phyloP scores from a whole-genome alignment of 64 coral and sea anemone genomes.

The Exaiptasia diaphana region DNA sequence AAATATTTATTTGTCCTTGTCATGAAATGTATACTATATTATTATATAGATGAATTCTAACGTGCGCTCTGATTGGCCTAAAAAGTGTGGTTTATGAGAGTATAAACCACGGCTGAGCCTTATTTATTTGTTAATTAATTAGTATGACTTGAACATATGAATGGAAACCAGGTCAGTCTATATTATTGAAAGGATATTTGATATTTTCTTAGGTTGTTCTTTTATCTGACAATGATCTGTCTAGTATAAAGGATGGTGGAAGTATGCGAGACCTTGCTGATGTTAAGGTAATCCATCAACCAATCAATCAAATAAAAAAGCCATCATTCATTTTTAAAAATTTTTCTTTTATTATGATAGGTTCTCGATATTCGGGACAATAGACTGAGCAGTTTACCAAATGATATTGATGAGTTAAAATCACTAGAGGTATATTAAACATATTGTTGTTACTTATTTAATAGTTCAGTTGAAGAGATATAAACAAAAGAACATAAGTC shows the following conservation, averaged over 20 bases:
- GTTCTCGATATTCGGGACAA: slow-evolving; percentile 80
- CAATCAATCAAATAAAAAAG: not conserved
- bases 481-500: not conserved
- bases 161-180: not conserved
- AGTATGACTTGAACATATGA: not conserved
- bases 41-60: no score
- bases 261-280: slow-evolving; percentile 54
- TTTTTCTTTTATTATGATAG: slow-evolving; percentile 4
- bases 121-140: not conserved
- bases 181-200: not conserved
- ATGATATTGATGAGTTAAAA: slow-evolving; percentile 61
- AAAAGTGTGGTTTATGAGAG: not conserved
- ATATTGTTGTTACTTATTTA: not conserved
- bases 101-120: not conserved
- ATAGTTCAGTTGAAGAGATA: not conserved
- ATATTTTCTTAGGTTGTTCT: slow-evolving; percentile 40
- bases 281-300: slow-evolving; percentile 45
- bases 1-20: not conserved
- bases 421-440: slow-evolving; percentile 53
- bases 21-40: no score
- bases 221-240: slow-evolving; percentile 73
- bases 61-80: no score
- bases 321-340: not conserved
- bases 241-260: slow-evolving; percentile 76
- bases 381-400: slow-evolving; percentile 49